phyloP scores from a whole-genome alignment of 2,113 vertebrate species.

The Apaloderma vittatum region DNA sequence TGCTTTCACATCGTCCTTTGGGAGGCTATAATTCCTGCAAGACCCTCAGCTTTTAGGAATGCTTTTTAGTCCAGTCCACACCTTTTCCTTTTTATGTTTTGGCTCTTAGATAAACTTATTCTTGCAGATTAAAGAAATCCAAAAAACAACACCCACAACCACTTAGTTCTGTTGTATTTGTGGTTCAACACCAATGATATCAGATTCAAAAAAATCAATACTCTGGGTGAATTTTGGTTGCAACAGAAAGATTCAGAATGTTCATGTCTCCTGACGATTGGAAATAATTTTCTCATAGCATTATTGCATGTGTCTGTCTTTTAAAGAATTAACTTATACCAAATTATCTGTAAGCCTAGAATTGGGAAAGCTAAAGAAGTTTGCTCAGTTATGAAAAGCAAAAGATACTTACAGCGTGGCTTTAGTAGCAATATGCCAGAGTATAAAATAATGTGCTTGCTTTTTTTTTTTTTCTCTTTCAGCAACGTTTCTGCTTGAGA shows the following conservation, averaged over 20 bases:
- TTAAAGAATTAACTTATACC: background rate
- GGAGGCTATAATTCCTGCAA: background rate
- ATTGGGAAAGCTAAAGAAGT: background rate
- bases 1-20: background rate
- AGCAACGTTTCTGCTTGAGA: slow-evolving; percentile 53
- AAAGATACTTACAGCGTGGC: background rate
- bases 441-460: slow-evolving; percentile 5
- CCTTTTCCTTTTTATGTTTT: background rate
- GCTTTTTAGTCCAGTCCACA: background rate
- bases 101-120: background rate
- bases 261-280: background rate
- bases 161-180: background rate
- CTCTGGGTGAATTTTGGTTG: background rate
- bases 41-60: background rate
- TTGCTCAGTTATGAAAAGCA: background rate
- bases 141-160: background rate
- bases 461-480: slow-evolving; percentile 38
- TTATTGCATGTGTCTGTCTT: background rate
- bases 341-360: background rate
- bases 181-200: background rate
- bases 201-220: background rate
- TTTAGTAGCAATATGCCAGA: background rate
- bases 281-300: background rate
- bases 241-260: background rate
- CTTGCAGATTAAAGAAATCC: background rate